Conservation (phyloP, 2,797 vertebrate genomes). For the Clarias laeviceps region DNA sequence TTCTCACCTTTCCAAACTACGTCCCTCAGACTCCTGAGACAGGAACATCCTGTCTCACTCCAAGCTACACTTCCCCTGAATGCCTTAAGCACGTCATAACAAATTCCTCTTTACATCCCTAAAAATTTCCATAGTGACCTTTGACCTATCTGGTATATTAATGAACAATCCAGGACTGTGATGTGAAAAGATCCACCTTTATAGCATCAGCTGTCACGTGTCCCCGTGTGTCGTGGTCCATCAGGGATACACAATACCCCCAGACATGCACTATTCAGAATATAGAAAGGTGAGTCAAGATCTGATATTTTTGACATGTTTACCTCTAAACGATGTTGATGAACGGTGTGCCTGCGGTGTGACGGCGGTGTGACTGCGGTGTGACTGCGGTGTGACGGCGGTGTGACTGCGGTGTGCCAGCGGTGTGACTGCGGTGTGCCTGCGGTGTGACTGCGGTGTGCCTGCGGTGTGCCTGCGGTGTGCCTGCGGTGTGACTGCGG, state of each 20-base stretch:
- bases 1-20: not conserved
- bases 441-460: no score
- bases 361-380: no score
- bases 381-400: no score
- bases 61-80: conserved; percentile 22
- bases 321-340: not conserved
- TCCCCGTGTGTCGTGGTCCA: not conserved
- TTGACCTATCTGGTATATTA: not conserved
- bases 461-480: no score
- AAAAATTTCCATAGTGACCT: not conserved
- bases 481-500: no score
- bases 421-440: no score
- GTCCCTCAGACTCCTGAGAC: not conserved
- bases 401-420: no score
- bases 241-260: not conserved
- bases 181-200: not conserved
- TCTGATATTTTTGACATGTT: not conserved
- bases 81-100: conserved; percentile 25
- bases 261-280: not conserved
- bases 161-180: not conserved
- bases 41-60: conserved; percentile 26
- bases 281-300: not conserved
- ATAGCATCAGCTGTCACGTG: not conserved
- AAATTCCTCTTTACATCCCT: not conserved
- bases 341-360: no score